These are phyloP conservation scores for Drosophila insularis DNA, from an alignment of 1,140 invertebrate species.

Conservation along the genomic window DNA sequence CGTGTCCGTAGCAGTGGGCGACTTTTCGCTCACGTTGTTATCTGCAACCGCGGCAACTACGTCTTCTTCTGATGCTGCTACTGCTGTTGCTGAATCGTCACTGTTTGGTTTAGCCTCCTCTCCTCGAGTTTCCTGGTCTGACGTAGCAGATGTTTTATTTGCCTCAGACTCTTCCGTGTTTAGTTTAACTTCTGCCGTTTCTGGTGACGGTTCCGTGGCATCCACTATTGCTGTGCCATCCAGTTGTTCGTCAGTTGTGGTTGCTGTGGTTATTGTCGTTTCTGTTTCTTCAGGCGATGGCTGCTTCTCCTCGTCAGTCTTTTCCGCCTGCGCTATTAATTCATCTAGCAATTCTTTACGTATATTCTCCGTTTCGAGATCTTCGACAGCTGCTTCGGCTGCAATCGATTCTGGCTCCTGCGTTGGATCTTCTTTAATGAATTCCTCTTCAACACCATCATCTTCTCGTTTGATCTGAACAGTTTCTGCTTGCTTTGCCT, in stretches of 20 bases:
- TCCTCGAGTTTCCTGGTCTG: not conserved
- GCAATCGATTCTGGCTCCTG: conserved; percentile 14
- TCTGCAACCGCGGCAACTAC: not conserved
- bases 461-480: conserved; percentile 35
- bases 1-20: not conserved
- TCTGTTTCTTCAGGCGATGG: conserved; percentile 1
- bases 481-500: not conserved
- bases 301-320: conserved; percentile 23
- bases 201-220: conserved; percentile 19
- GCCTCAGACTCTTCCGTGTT: conserved; percentile 17
- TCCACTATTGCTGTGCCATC: conserved; percentile 18
- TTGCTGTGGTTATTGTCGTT: conserved; percentile 15
- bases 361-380: conserved; percentile 62
- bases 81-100: conserved; percentile 2
- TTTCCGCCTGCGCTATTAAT: conserved; percentile 57
- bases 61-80: not conserved
- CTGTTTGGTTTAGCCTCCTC: conserved; percentile 40
- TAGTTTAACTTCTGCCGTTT: conserved; percentile 13
- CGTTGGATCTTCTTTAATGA: conserved; percentile 50
- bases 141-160: not conserved
- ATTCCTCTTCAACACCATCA: conserved; percentile 45
- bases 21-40: not conserved
- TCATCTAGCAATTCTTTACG: conserved; percentile 62
- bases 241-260: not conserved
- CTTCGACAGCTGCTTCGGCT: conserved; percentile 11